phyloP scores from a whole-genome alignment of 2,888 invertebrate species.

The Xiphydria camelus region DNA sequence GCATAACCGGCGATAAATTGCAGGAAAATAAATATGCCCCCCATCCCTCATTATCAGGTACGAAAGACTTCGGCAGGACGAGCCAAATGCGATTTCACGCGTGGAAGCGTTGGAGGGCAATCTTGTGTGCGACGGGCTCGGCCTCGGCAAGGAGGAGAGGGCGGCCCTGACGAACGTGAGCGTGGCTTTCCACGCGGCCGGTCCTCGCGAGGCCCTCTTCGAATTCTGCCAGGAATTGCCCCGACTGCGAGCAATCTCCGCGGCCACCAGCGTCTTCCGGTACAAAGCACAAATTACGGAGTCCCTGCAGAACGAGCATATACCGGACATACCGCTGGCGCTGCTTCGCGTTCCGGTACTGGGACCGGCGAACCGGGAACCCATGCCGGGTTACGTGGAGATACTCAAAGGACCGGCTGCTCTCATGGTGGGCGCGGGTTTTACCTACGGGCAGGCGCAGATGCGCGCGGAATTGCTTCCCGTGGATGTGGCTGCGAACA shows the following conservation, averaged over 20 bases:
- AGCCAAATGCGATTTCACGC: conserved; percentile 33
- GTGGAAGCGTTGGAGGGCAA: conserved; percentile 42
- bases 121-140: conserved; percentile 36
- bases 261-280: conserved; percentile 29
- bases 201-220: conserved; percentile 32
- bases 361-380: conserved; percentile 43
- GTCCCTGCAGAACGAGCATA: conserved; percentile 8
- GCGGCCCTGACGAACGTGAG: conserved; percentile 29
- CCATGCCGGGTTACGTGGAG: conserved; percentile 45
- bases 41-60: conserved; percentile 33
- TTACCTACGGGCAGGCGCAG: conserved; percentile 32
- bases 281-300: conserved; percentile 27
- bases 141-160: conserved; percentile 22
- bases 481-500: conserved; percentile 40
- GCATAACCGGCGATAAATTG: background rate
- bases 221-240: conserved; percentile 36
- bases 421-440: conserved; percentile 44
- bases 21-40: background rate
- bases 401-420: conserved; percentile 40
- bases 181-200: conserved; percentile 42
- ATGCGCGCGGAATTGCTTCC: conserved; percentile 41
- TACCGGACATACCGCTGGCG: conserved; percentile 30
- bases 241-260: conserved; percentile 26
- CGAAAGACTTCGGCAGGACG: conserved; percentile 38
- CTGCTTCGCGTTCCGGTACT: conserved; percentile 36